phyloP scores from a whole-genome alignment of 2,888 invertebrate genomes.

The Geotrupes spiniger region DNA sequence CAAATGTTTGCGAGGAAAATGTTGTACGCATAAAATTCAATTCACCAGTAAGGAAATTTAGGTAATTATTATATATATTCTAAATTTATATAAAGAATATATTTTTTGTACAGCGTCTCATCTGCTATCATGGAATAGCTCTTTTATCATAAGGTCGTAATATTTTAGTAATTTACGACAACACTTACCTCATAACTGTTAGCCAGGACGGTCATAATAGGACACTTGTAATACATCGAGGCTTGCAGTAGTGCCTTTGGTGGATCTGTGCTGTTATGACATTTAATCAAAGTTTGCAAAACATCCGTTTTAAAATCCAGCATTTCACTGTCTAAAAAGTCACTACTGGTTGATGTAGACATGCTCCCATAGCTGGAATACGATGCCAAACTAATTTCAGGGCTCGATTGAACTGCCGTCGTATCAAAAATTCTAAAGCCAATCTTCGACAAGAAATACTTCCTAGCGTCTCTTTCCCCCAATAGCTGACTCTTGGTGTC shows the following conservation, averaged over 20 bases:
- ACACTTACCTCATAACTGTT: conserved; percentile 64
- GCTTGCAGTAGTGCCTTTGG: conserved; percentile 62
- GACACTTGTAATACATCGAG: conserved; percentile 57
- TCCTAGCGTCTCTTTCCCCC: conserved; percentile 45
- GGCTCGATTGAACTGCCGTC: background rate
- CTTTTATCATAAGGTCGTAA: no score
- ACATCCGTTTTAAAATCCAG: conserved; percentile 49
- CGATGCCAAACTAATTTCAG: conserved; percentile 25
- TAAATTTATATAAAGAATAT: no score
- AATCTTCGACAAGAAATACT: conserved; percentile 44
- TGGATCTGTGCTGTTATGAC: conserved; percentile 69
- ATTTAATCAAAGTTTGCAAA: conserved; percentile 62
- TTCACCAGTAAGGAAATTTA: no score
- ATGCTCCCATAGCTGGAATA: conserved; percentile 38
- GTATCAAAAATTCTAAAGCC: conserved; percentile 36
- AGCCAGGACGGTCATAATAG: conserved; percentile 64
- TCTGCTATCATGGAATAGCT: no score
- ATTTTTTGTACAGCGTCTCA: no score
- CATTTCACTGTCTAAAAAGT: conserved; percentile 38
- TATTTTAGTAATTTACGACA: no score
- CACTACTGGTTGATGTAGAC: conserved; percentile 46
- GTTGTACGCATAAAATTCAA: no score
- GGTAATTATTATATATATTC: no score
- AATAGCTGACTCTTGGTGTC: conserved; percentile 36
- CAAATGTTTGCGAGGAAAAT: no score